Conservation (phyloP, 1,140 invertebrate species). For the Bombus terrestris region DNA sequence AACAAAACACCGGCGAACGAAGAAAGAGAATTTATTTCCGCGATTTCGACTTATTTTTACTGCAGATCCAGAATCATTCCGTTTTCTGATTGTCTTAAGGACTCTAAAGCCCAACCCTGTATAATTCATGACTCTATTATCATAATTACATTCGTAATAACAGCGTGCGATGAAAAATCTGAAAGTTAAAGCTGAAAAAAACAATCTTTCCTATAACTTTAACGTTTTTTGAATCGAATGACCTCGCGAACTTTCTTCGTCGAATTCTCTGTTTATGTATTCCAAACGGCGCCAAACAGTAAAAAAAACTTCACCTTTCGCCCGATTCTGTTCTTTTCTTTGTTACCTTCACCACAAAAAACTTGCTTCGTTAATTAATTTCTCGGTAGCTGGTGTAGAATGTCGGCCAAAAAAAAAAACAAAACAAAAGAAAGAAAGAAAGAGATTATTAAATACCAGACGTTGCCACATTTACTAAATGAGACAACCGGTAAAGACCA, state of each 20-base stretch:
- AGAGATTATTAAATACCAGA: not conserved
- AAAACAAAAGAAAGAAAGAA: not conserved
- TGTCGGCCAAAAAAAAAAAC: no score
- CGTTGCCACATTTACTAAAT: no score
- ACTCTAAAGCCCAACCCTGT: constrained; percentile 4
- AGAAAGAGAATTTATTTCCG: not conserved
- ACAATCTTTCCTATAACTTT: not conserved
- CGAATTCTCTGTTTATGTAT: constrained; percentile 7
- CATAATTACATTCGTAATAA: constrained; percentile 55
- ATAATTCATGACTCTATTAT: constrained; percentile 54
- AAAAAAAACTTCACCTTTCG: not conserved
- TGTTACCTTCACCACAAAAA: not conserved
- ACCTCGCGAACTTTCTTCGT: not conserved
- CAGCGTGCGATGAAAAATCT: not conserved
- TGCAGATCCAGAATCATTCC: not conserved
- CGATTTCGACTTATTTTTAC: constrained; percentile 33
- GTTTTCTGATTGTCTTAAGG: constrained; percentile 23
- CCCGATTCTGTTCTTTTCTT: not conserved
- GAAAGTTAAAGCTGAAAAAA: constrained; percentile 38
- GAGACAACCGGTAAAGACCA: no score
- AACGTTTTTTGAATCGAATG: constrained; percentile 17
- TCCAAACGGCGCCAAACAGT: constrained; percentile 35
- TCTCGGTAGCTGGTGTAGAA: not conserved
- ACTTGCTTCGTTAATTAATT: constrained; percentile 60
- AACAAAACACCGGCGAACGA: not conserved